Conservation (phyloP, 2,797 vertebrate genomes). For the Cephalopachus bancanus region DNA sequence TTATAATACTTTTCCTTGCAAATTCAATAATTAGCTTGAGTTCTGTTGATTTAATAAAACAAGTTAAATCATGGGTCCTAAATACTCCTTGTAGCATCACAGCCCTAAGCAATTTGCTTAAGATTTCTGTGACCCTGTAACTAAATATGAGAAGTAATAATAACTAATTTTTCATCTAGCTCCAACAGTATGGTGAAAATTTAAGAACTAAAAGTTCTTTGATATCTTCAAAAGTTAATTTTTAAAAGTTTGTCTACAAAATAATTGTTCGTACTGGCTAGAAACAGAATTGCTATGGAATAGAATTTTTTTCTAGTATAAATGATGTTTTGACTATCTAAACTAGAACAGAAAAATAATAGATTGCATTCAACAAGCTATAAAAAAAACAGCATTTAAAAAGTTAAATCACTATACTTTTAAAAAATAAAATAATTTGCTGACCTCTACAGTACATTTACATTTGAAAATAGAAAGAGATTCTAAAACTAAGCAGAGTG, state of each 20-base stretch:
- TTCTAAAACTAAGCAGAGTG: background rate
- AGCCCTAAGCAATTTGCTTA: background rate
- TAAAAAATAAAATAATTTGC: conserved; percentile 47
- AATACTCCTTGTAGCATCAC: background rate
- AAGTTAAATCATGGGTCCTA: background rate
- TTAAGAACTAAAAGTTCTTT: conserved; percentile 51
- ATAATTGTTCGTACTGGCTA: background rate
- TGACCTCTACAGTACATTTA: background rate
- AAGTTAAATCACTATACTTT: background rate
- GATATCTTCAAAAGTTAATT: conserved; percentile 23
- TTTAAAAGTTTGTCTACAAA: background rate
- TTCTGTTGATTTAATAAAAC: background rate
- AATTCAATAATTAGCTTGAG: background rate
- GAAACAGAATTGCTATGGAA: background rate
- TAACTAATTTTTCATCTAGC: background rate
- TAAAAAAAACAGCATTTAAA: background rate
- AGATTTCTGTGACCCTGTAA: background rate
- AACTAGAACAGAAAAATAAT: conserved; percentile 7
- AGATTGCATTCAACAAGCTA: background rate
- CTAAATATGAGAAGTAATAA: background rate
- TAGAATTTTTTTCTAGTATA: background rate
- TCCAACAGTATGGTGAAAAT: background rate
- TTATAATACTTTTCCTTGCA: conserved; percentile 2
- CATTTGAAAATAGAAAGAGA: background rate
- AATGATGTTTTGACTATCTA: background rate